Evolutionary conservation across 2,797 vertebrate genomes (phyloP).

Genomic region (Erethizon dorsatum): DNA sequence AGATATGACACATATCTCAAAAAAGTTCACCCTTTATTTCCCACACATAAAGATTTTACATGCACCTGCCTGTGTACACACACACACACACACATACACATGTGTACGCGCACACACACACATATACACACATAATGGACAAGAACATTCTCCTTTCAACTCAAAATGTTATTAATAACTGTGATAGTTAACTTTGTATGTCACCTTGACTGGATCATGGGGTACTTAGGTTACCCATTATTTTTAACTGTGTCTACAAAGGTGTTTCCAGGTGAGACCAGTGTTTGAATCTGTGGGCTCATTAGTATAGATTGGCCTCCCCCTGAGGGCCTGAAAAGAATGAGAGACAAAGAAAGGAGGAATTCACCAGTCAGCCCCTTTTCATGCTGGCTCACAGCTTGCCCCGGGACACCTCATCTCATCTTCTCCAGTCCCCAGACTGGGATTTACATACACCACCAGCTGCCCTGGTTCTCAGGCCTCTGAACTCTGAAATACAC

Average conservation of each 20-base stretch:
- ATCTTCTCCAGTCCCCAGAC: neutral
- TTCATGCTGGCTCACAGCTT: neutral
- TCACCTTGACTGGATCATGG: neutral
- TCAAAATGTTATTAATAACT: neutral
- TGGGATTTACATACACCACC: neutral
- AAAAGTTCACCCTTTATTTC: neutral
- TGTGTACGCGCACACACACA: too few relatives aligned
- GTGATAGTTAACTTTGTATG: neutral
- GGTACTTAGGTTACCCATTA: neutral
- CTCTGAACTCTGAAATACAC: neutral
- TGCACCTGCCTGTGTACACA: neutral
- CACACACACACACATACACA: too few relatives aligned
- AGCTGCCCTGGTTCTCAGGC: neutral
- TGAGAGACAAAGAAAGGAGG: neutral
- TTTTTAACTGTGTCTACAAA: neutral
- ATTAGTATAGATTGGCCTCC: neutral
- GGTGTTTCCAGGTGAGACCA: neutral
- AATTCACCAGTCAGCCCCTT: neutral
- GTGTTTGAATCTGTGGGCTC: neutral
- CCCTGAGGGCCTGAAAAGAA: neutral
- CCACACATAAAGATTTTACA: neutral
- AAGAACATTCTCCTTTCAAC: slow-evolving; percentile 1
- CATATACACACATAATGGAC: neutral
- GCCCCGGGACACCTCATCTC: neutral
- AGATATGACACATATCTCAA: neutral